These are phyloP conservation scores for Ochlodes sylvanus DNA, from an alignment of 2,888 invertebrate genomes.

Conservation along the genomic window DNA sequence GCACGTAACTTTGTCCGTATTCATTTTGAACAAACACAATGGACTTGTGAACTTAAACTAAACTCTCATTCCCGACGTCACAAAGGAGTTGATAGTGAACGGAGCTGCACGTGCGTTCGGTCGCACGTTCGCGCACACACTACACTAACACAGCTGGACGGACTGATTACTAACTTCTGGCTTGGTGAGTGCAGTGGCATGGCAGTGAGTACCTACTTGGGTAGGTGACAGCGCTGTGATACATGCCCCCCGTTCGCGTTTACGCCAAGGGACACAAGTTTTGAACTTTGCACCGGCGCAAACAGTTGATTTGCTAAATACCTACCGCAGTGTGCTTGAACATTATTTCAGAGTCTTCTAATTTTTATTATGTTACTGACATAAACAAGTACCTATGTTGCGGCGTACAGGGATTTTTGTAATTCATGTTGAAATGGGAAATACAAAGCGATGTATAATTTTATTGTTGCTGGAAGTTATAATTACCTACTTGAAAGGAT, in stretches of 20 bases:
- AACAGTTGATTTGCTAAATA: constrained; percentile 2
- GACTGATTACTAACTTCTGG: constrained; percentile 28
- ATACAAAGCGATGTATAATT: too few species aligned
- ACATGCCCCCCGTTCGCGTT: constrained; percentile 17
- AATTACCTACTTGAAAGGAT: too few species aligned
- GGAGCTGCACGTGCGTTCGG: constrained; percentile 54
- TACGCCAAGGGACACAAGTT: constrained; percentile 45
- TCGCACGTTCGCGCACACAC: constrained; percentile 56
- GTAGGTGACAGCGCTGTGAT: not conserved
- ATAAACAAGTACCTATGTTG: too few species aligned
- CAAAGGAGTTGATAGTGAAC: constrained; percentile 57
- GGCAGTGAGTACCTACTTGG: not conserved
- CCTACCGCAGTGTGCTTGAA: not conserved
- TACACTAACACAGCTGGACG: constrained; percentile 50
- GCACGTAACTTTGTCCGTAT: constrained; percentile 72
- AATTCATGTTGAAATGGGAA: too few species aligned
- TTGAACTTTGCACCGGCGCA: constrained; percentile 59
- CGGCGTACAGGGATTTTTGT: too few species aligned
- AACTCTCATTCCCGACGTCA: constrained; percentile 72
- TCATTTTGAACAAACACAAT: constrained; percentile 66
- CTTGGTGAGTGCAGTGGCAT: constrained; percentile 2
- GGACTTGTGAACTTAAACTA: constrained; percentile 52
- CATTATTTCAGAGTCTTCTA: not conserved
- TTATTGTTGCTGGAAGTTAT: too few species aligned
- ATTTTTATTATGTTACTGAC: too few species aligned